Percentiles rank a stretch among this genome's conserved stretches.
phyloP scores from a whole-genome alignment of 2,888 invertebrate species.

The Apamea crenata region DNA sequence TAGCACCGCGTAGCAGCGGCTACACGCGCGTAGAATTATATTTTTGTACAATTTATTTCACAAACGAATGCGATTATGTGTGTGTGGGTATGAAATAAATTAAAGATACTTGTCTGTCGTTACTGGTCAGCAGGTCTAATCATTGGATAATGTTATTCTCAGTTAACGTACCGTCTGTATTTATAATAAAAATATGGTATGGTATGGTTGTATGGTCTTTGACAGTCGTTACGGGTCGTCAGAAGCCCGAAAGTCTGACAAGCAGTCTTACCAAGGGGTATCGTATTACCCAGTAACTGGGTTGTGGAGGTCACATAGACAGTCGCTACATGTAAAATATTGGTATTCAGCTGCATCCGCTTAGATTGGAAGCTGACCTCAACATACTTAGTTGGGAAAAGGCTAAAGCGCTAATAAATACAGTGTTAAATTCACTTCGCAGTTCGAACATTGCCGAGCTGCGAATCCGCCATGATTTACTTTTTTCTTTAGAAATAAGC shows the following conservation, averaged over 20 bases:
- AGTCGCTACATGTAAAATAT: too few relatives aligned
- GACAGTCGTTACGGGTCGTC: too few relatives aligned
- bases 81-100: neutral
- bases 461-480: neutral
- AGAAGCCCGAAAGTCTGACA: too few relatives aligned
- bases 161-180: neutral
- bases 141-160: neutral
- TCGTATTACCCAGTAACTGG: too few relatives aligned
- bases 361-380: too few relatives aligned
- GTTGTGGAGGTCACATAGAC: too few relatives aligned
- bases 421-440: neutral
- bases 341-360: too few relatives aligned
- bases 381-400: too few relatives aligned
- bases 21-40: neutral
- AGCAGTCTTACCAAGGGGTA: too few relatives aligned
- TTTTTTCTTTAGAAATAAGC: neutral
- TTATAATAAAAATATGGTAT: neutral
- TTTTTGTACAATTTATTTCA: neutral
- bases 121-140: neutral
- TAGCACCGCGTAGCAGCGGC: conserved; percentile 47
- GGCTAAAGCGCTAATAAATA: too few relatives aligned
- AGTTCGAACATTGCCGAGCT: neutral
- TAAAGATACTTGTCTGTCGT: neutral
- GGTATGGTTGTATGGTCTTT: too few relatives aligned
- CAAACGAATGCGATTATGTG: neutral